Conservation (phyloP, 2,888 invertebrate genomes). For the Eupelmus urozonus region DNA sequence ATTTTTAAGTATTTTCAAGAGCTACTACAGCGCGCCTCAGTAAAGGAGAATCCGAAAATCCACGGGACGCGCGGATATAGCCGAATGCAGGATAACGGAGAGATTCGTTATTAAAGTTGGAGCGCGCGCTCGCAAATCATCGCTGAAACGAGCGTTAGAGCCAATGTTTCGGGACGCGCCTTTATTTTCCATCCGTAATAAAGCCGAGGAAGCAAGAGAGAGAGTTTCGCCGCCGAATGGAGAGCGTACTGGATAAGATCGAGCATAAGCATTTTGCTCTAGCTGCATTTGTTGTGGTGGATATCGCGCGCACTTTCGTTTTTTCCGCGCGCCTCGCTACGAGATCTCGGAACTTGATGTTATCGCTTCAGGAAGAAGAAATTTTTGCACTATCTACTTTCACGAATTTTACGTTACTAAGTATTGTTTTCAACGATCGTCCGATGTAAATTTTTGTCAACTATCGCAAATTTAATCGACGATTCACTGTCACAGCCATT, state of each 20-base stretch:
- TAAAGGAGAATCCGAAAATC: constrained; percentile 15
- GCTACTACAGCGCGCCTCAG: not conserved
- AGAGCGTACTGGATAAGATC: not conserved
- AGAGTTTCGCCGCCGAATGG: not conserved
- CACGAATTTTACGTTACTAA: no score
- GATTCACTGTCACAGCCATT: no score
- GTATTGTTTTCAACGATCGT: no score
- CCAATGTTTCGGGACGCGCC: constrained; percentile 1
- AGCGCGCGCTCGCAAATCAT: constrained; percentile 32
- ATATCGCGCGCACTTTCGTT: not conserved
- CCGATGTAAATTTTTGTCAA: no score
- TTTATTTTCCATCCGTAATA: constrained; percentile 28
- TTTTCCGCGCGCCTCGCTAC: no score
- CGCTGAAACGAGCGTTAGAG: constrained; percentile 5
- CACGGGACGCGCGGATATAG: not conserved
- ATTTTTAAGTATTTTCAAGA: constrained; percentile 5
- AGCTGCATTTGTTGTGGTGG: not conserved
- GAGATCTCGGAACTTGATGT: not conserved
- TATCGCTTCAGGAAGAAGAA: no score
- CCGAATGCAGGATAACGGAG: not conserved
- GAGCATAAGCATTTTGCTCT: not conserved
- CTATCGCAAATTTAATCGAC: no score
- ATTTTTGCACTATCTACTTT: no score
- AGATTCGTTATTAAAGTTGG: constrained; percentile 23
- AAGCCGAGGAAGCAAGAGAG: not conserved